Conservation (phyloP, 1,140 invertebrate genomes). For the Zaprionus kolodkinae region DNA sequence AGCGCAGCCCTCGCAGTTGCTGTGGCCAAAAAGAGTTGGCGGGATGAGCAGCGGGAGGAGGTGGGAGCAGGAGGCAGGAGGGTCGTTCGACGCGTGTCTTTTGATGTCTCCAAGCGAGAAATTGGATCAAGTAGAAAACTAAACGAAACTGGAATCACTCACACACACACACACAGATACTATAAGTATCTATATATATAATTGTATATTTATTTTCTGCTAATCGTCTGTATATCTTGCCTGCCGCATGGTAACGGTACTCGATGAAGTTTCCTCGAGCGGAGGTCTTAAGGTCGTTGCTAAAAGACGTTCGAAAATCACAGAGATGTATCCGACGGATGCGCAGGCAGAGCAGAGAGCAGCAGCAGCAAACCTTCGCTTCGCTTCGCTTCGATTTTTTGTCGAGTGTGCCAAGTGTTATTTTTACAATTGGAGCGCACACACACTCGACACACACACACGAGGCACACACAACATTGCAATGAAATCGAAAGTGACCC, state of each 20-base stretch:
- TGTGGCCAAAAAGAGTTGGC: constrained; percentile 35
- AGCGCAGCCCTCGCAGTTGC: constrained; percentile 14
- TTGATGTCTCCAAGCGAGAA: constrained; percentile 56
- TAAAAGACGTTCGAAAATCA: constrained; percentile 16
- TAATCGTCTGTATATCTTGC: constrained; percentile 42
- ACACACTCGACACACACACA: constrained; percentile 22
- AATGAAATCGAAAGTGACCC: constrained; percentile 78
- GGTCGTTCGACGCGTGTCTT: constrained; percentile 46
- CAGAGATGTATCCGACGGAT: constrained; percentile 41
- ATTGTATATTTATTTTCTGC: constrained; percentile 24
- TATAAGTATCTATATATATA: not conserved
- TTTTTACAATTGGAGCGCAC: constrained; percentile 80
- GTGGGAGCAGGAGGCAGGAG: too few species aligned
- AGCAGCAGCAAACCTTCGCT: constrained; percentile 54
- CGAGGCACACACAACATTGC: constrained; percentile 42
- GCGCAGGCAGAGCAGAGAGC: constrained; percentile 21
- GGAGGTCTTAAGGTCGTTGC: constrained; percentile 14
- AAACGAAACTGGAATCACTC: constrained; percentile 44
- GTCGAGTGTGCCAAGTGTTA: constrained; percentile 75
- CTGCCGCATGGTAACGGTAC: constrained; percentile 43
- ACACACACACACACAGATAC: not conserved
- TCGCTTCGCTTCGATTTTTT: not conserved
- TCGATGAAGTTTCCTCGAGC: constrained; percentile 27
- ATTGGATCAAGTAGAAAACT: constrained; percentile 56
- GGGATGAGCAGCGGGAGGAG: constrained; percentile 7